Base-by-base conservation (phyloP, 1,140 invertebrate genomes). In the Drosophila triauraria region DNA sequence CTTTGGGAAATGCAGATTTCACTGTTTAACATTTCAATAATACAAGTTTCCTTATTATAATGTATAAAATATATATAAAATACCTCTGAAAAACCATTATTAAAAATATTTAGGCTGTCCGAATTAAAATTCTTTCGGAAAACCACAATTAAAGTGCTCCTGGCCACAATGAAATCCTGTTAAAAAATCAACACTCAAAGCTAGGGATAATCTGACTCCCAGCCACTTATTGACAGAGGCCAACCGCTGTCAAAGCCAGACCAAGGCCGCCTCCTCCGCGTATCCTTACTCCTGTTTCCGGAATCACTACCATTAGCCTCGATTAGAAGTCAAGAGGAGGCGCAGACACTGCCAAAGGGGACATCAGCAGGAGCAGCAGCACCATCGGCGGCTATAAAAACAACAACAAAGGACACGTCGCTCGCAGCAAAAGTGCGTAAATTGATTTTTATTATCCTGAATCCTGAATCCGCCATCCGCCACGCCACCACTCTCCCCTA, bases 381-480 rank as follows among this genome's bases (percentile, higher is more conserved):
- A 64, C 58, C 74, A 44, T 58, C 63, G 42, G 46, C 43, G 32
- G 38, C 51, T 47, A 69, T 43, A 69, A 75, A 27, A 53, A 57
- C 54, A 65, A 35, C 65, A 63, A 69, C 46, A 69, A 69, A 57
- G 64, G 54, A 38, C 68, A 58, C 53, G 46, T 63, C 58, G 50
- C 43, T 46, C 65, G 53, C 62, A 58, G 53, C 65, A 78, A 48
- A 84, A 76, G 57, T 65, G 81, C 81, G 76, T 80, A 83, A 83
- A 83, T 83, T 83, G 80, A 83, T 83, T 83, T 83, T 83, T 83
- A 83, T 83, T 83, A 83, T 83, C 81, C 81, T 54, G 56, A 58
- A 27, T n/a, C 27, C 27, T 30, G 27, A 30, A 30, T 30, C 27
- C 27, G 27, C 5, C 5, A 27, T 27, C 42, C 48, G 35, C n/a